These are phyloP conservation scores for Anolis carolinensis DNA, from an alignment of 2,113 vertebrate genomes.

Conservation along the genomic window DNA sequence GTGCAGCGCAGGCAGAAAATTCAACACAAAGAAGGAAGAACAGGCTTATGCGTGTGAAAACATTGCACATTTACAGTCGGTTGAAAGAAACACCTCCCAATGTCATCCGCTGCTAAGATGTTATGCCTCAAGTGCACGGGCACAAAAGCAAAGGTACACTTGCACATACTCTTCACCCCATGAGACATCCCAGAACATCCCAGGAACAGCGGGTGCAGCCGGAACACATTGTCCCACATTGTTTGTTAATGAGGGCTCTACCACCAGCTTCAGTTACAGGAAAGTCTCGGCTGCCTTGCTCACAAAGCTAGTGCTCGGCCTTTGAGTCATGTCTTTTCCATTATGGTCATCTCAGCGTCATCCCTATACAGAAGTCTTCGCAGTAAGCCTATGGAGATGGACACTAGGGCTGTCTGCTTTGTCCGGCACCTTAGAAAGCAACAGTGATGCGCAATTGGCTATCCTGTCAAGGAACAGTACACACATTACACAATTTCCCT, in stretches of 20 bases:
- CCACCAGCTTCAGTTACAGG: background rate
- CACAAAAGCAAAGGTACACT: background rate
- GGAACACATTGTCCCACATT: background rate
- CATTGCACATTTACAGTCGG: conserved; percentile 40
- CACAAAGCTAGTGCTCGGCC: background rate
- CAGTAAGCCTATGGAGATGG: background rate
- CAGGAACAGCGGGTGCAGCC: conserved; percentile 6
- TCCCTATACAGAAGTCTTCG: background rate
- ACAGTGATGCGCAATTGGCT: no score
- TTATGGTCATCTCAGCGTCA: background rate
- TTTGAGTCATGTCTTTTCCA: background rate
- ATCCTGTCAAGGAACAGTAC: no score
- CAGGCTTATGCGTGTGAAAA: conserved; percentile 47
- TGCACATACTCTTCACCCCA: background rate
- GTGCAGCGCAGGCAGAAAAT: conserved; percentile 52
- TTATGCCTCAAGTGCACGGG: background rate
- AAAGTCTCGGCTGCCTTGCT: background rate
- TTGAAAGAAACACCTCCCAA: conserved; percentile 14
- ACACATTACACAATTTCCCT: no score
- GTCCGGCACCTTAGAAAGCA: no score
- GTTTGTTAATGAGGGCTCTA: no score
- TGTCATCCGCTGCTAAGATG: conserved; percentile 36
- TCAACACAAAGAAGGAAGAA: conserved; percentile 22
- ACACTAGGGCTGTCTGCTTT: background rate
- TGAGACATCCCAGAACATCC: background rate